Base-by-base conservation (phyloP, 2,888 invertebrate species). In the Nemotelus nigrinus region DNA sequence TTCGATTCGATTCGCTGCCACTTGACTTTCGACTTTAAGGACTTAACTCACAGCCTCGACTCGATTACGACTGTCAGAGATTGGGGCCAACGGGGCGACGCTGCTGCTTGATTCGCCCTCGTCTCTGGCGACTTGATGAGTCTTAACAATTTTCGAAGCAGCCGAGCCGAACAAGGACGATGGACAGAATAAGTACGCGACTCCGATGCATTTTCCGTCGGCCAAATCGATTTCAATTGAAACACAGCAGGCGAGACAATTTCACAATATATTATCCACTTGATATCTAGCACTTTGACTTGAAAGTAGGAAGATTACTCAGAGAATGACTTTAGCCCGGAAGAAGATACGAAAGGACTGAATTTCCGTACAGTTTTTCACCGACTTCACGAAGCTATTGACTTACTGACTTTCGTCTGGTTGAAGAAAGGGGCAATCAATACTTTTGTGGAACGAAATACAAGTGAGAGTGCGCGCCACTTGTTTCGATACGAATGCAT, bases 351-450 rank as follows among this genome's bases (percentile, higher is more conserved):
- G 25, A 25, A 25, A 25, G 25, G 25, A 57, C 60, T 60, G 67
- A 55, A 44, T 76, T 76, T 47, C 67, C 76, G 67, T 65, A 57
- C 44, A 76, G 55, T 65, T 76, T 78, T 78, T 55, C 76, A 77
- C 67, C 64, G 72, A 78, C 72, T 71, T 78, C 68, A 70, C 76
- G 76, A 76, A 78, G 71, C 70, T 74, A 78, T 74, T 78, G 78
- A 78, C 77, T 76, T 48, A 72, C 64, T 63, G 53, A 67, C 67
- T 53, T 25, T 74, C 10, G 41, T 3, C 53, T 55, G 55, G 55
- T 55, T 53, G 70, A 53, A 74, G 74, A 58, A 44, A 72, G 77
- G 77, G 77, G 78, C 72, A 78, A 78, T 78, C 78, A 67, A 78
- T 78, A 78, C 71, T 77, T 55, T 67, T 55, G 70, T 68, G 76